Conservation (phyloP, 2,113 vertebrate genomes). For the Trematomus loennbergii region DNA sequence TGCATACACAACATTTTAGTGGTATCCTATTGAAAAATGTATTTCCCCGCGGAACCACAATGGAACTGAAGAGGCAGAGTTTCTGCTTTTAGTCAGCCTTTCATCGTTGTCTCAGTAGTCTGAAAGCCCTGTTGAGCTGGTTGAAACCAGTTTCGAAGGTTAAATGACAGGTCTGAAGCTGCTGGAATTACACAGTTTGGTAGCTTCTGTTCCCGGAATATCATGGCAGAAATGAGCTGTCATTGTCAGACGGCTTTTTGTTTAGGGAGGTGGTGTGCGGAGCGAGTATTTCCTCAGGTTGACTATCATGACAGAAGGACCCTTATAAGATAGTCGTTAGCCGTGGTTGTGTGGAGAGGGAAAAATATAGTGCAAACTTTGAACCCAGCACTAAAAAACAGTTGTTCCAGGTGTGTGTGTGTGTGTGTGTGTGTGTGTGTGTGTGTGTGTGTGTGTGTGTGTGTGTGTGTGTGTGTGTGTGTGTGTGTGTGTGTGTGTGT, state of each 20-base stretch:
- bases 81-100: constrained; percentile 5
- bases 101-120: constrained; percentile 22
- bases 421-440: not conserved
- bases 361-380: constrained; percentile 16
- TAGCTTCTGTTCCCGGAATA: constrained; percentile 42
- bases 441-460: no score
- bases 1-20: not conserved
- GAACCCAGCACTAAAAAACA: constrained; percentile 52
- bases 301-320: not conserved
- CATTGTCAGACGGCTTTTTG: constrained; percentile 37
- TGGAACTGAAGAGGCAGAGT: constrained; percentile 8
- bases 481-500: not conserved
- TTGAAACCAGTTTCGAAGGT: constrained; percentile 63
- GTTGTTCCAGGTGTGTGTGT: constrained; percentile 42
- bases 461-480: constrained; percentile 29
- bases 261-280: constrained; percentile 9
- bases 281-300: not conserved
- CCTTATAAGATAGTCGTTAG: not conserved
- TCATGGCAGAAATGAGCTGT: constrained; percentile 39
- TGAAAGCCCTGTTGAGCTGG: constrained; percentile 65
- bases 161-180: constrained; percentile 69
- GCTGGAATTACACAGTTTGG: constrained; percentile 65
- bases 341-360: not conserved
- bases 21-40: constrained; percentile 11
- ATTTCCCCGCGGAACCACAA: not conserved